Evolutionary conservation across 2,113 vertebrate genomes (phyloP).

Genomic region (Pelecanus crispus): DNA sequence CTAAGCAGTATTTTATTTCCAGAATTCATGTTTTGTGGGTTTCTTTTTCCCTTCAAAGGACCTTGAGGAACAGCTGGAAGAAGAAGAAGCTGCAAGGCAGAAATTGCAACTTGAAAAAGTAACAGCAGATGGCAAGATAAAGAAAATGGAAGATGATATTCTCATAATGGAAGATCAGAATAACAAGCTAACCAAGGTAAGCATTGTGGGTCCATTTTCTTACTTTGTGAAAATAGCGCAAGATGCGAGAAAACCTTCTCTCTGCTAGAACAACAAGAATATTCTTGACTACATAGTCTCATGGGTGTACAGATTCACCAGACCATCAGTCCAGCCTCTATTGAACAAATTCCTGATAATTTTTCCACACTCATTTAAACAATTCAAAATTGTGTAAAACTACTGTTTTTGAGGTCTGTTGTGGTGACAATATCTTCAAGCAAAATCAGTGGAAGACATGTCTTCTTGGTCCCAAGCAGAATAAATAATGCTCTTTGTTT

Average conservation of each 20-base stretch:
- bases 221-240: not conserved
- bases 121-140: constrained; percentile 86
- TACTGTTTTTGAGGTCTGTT: not conserved
- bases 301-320: not conserved
- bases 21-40: not conserved
- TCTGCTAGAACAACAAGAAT: not conserved
- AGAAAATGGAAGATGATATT: constrained; percentile 92
- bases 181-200: constrained; percentile 87
- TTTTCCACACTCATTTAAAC: not conserved
- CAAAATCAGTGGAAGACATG: not conserved
- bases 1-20: not conserved
- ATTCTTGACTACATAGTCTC: not conserved
- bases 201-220: not conserved
- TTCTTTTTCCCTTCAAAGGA: constrained; percentile 65
- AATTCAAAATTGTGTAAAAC: not conserved
- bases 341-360: not conserved
- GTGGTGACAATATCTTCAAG: not conserved
- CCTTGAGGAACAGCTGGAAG: constrained; percentile 85
- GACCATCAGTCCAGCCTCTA: not conserved
- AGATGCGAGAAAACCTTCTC: not conserved
- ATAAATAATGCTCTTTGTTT: not conserved
- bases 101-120: constrained; percentile 91
- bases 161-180: constrained; percentile 91
- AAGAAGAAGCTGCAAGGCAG: constrained; percentile 86
- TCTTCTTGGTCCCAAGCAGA: not conserved